phyloP scores from a whole-genome alignment of 2,797 vertebrate genomes.

The Propithecus perrieri region DNA sequence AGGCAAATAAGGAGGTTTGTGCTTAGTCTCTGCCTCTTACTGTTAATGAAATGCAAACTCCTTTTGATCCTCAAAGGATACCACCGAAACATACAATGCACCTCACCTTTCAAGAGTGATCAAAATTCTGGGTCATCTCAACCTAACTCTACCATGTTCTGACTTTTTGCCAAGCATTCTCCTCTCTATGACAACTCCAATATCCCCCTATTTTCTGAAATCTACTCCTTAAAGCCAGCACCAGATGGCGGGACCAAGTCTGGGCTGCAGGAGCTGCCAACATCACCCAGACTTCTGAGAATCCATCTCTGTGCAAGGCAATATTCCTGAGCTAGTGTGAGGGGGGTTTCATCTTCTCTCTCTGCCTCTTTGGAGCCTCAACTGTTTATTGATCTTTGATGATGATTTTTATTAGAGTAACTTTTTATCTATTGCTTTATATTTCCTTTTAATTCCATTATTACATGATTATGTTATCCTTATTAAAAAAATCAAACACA shows the following conservation, averaged over 20 bases:
- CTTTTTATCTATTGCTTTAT: not conserved
- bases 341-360: not conserved
- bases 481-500: not conserved
- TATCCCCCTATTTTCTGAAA: not conserved
- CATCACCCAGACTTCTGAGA: not conserved
- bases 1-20: not conserved
- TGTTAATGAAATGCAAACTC: not conserved
- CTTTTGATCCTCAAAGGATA: not conserved
- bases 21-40: not conserved
- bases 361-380: not conserved
- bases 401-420: not conserved
- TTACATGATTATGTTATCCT: not conserved
- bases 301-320: not conserved
- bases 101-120: not conserved
- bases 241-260: not conserved
- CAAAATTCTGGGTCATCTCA: not conserved
- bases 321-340: not conserved
- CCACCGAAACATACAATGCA: not conserved
- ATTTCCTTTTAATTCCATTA: not conserved
- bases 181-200: not conserved
- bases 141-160: not conserved
- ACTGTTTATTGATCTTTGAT: not conserved
- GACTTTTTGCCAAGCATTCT: not conserved
- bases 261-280: not conserved
- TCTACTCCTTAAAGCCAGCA: not conserved